These are phyloP conservation scores for Pseudochirops cupreus DNA, from an alignment of 2,797 vertebrate species.

Conservation along the genomic window DNA sequence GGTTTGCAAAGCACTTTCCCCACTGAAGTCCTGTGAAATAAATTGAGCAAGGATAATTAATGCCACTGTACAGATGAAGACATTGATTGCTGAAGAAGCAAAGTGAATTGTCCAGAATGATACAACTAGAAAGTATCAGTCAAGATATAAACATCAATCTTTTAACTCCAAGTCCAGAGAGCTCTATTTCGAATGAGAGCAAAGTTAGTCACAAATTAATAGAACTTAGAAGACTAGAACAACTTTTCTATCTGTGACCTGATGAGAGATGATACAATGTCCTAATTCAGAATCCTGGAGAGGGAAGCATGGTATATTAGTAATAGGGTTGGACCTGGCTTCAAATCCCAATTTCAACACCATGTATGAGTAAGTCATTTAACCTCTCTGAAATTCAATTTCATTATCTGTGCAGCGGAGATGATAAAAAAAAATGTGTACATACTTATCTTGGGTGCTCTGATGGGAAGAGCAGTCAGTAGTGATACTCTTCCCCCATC, in stretches of 20 bases:
- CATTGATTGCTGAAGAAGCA: not conserved
- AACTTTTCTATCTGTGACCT: not conserved
- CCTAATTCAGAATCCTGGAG: not conserved
- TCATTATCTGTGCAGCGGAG: not conserved
- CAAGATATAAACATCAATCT: not conserved
- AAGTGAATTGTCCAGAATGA: not conserved
- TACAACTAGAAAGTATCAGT: not conserved
- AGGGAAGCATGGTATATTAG: not conserved
- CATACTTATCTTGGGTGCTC: not conserved
- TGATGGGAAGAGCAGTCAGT: not conserved
- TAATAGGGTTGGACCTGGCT: not conserved
- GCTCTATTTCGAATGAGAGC: not conserved
- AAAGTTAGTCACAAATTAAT: not conserved
- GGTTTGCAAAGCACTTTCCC: not conserved
- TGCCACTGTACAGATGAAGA: not conserved
- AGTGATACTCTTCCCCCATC: not conserved
- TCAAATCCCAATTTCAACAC: not conserved
- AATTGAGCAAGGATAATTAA: not conserved
- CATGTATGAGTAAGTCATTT: not conserved
- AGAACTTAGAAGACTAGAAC: not conserved
- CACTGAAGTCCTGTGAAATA: not conserved
- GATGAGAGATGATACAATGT: not conserved
- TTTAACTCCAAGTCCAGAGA: not conserved
- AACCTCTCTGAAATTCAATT: not conserved
- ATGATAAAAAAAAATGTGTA: not conserved